Conservation (phyloP, 2,797 vertebrate genomes). For the Spondyliosoma cantharus region DNA sequence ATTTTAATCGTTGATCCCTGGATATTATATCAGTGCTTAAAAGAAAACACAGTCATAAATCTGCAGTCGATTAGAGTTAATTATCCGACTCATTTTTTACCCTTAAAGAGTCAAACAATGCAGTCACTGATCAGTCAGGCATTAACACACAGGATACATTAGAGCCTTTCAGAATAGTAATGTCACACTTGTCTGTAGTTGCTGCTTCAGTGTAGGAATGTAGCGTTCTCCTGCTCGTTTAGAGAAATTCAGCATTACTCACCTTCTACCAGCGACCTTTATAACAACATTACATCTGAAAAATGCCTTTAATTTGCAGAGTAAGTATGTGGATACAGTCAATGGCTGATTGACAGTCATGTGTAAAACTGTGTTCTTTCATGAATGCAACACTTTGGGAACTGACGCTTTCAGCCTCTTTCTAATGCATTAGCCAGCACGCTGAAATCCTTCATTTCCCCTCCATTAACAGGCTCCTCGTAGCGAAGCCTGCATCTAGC, state of each 20-base stretch:
- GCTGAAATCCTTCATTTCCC: slow-evolving; percentile 38
- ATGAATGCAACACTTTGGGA: slow-evolving; percentile 31
- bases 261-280: slow-evolving; percentile 1
- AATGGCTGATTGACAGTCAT: slow-evolving; percentile 41
- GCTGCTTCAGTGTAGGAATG: background rate
- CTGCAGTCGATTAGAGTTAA: background rate
- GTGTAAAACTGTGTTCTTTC: slow-evolving; percentile 22
- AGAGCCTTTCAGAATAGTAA: slow-evolving; percentile 5
- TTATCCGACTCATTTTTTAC: background rate
- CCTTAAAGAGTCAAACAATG: background rate
- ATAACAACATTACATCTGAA: slow-evolving; percentile 39
- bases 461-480: slow-evolving; percentile 35
- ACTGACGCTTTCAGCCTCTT: slow-evolving; percentile 31
- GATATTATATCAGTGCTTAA: background rate
- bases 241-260: slow-evolving; percentile 32
- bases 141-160: background rate
- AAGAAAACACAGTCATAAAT: background rate
- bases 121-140: background rate
- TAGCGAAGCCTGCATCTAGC: slow-evolving; percentile 5
- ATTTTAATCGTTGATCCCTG: background rate
- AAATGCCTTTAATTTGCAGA: slow-evolving; percentile 52
- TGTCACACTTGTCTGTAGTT: background rate
- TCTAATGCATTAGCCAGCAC: slow-evolving; percentile 47
- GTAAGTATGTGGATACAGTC: slow-evolving; percentile 31
- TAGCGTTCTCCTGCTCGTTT: background rate